Evolutionary conservation across 1,140 invertebrate genomes (phyloP).

Genomic region (Eupeodes corollae): DNA sequence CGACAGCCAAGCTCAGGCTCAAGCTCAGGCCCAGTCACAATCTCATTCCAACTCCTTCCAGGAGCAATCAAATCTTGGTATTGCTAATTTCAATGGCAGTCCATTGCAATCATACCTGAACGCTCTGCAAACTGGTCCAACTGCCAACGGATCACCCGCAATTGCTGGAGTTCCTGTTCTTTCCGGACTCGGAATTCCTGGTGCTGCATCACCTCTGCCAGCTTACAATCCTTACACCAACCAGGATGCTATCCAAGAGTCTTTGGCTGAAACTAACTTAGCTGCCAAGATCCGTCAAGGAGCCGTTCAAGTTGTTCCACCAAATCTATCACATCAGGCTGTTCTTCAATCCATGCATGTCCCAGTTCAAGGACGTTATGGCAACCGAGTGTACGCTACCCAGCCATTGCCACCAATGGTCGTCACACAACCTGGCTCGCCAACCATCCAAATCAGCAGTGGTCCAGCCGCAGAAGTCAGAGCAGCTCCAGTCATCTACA

Average conservation of each 20-base stretch:
- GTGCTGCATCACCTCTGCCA: too few species aligned
- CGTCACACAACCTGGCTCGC: constrained; percentile 29
- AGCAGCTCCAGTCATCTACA: constrained; percentile 33
- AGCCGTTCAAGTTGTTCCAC: constrained; percentile 31
- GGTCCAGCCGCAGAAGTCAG: constrained; percentile 30
- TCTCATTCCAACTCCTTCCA: constrained; percentile 19
- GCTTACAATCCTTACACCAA: constrained; percentile 30
- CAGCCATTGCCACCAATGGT: constrained; percentile 32
- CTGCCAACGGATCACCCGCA: too few species aligned
- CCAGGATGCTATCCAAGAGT: constrained; percentile 32
- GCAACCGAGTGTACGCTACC: constrained; percentile 31
- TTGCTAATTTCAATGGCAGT: too few species aligned
- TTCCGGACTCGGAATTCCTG: too few species aligned
- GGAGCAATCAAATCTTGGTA: too few species aligned
- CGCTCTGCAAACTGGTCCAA: too few species aligned
- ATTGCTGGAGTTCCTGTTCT: too few species aligned
- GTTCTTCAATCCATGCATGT: constrained; percentile 30
- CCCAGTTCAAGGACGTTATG: constrained; percentile 25
- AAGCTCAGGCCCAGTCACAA: constrained; percentile 27
- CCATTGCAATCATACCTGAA: too few species aligned
- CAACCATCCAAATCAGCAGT: constrained; percentile 28
- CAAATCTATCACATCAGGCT: constrained; percentile 30
- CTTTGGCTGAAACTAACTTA: constrained; percentile 24
- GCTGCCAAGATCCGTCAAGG: constrained; percentile 33
- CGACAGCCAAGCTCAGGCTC: constrained; percentile 23